Percentiles rank a stretch among this genome's conserved stretches.
Evolutionary conservation across 53 echinoderm and acorn worm species (phyloP).

Genomic region (Glandiceps talaboti): DNA sequence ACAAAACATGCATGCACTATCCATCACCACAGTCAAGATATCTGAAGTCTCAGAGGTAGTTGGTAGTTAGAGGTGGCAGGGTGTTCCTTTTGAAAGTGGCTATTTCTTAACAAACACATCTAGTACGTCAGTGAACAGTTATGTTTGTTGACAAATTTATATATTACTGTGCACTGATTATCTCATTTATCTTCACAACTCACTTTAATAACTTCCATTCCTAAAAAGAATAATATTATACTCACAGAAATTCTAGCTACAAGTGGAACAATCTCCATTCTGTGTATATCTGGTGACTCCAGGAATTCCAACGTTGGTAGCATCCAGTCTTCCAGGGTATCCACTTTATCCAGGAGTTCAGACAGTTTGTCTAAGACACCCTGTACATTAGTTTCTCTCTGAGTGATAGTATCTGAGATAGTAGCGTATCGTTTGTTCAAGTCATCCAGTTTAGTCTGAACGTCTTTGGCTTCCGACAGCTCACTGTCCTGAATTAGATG

Average conservation of each 20-base stretch:
- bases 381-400: constrained; percentile 41
- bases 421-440: constrained; percentile 65
- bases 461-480: constrained; percentile 51
- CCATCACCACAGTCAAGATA: no score
- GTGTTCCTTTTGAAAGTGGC: no score
- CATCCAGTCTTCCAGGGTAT: constrained; percentile 64
- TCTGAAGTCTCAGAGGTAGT: no score
- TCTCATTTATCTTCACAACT: no score
- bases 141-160: no score
- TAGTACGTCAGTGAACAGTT: no score
- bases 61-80: no score
- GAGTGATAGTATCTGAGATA: constrained; percentile 28
- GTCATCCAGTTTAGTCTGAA: constrained; percentile 54
- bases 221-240: no score
- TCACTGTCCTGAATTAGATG: constrained; percentile 65
- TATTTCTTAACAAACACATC: no score
- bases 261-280: constrained; percentile 20
- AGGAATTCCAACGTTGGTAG: constrained; percentile 53
- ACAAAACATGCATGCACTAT: no score
- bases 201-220: no score
- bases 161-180: no score
- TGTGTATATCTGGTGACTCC: constrained; percentile 47
- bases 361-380: constrained; percentile 37
- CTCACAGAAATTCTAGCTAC: neutral
- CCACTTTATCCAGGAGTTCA: constrained; percentile 70